Conservation (phyloP, 2,113 vertebrate species). For the Bubo blakistoni region DNA sequence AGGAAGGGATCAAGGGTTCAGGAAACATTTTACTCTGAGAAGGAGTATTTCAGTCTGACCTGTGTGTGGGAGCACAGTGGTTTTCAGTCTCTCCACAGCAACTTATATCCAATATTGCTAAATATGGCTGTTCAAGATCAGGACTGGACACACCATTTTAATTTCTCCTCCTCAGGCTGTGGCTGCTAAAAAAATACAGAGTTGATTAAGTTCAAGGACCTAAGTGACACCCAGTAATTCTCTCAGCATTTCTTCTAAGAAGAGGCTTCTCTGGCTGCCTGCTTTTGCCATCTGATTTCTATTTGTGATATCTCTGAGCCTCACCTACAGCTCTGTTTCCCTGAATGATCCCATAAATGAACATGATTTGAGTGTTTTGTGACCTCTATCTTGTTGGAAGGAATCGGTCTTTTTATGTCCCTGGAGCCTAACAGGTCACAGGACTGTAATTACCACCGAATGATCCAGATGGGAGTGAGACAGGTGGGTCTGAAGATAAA, state of each 20-base stretch:
- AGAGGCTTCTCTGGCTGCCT: background rate
- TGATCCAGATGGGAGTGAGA: background rate
- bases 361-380: background rate
- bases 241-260: background rate
- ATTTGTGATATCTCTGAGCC: background rate
- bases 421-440: background rate
- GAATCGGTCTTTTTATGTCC: background rate
- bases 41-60: background rate
- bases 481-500: background rate
- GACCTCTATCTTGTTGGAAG: background rate
- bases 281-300: background rate
- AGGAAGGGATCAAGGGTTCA: background rate
- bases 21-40: background rate
- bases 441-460: background rate
- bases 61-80: background rate
- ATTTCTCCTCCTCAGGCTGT: background rate
- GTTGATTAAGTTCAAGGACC: background rate
- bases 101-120: rapidly evolving
- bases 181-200: background rate
- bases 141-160: background rate
- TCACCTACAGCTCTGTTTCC: background rate
- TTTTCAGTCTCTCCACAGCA: background rate
- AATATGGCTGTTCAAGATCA: background rate
- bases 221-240: background rate
- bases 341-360: background rate